Conservation (phyloP, 1,140 invertebrate species). For the Pemphigus obesinymphae region DNA sequence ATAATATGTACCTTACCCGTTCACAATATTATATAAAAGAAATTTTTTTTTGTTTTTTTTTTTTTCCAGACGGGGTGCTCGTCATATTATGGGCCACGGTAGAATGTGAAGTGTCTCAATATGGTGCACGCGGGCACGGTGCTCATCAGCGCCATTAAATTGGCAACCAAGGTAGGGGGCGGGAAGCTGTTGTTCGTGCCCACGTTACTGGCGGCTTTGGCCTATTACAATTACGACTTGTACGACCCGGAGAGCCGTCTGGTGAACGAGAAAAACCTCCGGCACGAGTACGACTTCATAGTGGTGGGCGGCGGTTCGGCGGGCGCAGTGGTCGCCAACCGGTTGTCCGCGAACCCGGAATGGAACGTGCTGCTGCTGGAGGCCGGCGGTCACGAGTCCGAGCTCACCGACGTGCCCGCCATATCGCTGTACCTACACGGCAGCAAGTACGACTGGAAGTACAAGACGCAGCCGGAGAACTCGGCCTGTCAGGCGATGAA, state of each 20-base stretch:
- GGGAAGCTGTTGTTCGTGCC: constrained; percentile 72
- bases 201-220: constrained; percentile 67
- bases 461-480: constrained; percentile 77
- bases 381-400: constrained; percentile 79
- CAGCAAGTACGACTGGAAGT: constrained; percentile 89
- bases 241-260: constrained; percentile 80
- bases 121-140: constrained; percentile 45
- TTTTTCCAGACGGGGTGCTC: too few species aligned
- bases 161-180: constrained; percentile 63
- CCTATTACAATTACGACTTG: constrained; percentile 79
- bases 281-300: constrained; percentile 74
- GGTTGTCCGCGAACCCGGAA: constrained; percentile 70
- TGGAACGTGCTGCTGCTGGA: constrained; percentile 80
- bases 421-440: constrained; percentile 81
- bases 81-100: neutral
- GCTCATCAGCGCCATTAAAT: constrained; percentile 58
- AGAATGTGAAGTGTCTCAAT: neutral
- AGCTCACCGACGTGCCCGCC: constrained; percentile 76
- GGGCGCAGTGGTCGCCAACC: constrained; percentile 77
- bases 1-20: too few species aligned
- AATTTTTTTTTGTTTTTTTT: too few species aligned
- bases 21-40: too few species aligned
- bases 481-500: constrained; percentile 80
- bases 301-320: constrained; percentile 79
- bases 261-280: constrained; percentile 58